These are phyloP conservation scores for Corythoichthys haematopterus DNA, from an alignment of 2,113 vertebrate genomes.

Conservation along the genomic window DNA sequence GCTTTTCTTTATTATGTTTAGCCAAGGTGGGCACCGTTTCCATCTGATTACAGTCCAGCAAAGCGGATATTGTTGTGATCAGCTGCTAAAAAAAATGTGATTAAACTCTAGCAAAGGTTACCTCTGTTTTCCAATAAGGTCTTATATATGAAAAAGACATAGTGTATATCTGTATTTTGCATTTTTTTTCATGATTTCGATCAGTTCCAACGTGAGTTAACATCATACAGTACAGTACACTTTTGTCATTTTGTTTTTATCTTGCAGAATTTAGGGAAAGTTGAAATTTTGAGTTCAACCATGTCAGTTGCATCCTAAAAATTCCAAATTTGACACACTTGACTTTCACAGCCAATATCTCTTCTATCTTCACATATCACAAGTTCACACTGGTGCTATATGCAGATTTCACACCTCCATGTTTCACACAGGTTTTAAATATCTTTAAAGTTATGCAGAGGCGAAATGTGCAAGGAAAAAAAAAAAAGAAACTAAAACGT, in stretches of 20 bases:
- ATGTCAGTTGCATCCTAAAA: neutral
- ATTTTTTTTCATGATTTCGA: no score
- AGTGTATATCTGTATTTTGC: no score
- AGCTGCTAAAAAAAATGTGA: slow-evolving; percentile 14
- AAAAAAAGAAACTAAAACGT: neutral
- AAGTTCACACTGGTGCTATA: slow-evolving; percentile 1
- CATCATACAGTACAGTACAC: no score
- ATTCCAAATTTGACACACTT: neutral
- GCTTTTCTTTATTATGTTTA: slow-evolving; percentile 41
- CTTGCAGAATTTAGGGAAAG: neutral
- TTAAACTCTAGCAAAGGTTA: neutral
- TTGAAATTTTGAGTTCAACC: neutral
- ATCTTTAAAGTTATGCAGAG: neutral
- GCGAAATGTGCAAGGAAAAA: neutral
- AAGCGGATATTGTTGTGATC: slow-evolving; percentile 32
- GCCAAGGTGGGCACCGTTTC: slow-evolving; percentile 31
- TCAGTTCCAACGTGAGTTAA: no score
- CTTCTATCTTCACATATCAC: neutral
- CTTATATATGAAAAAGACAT: no score
- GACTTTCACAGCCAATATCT: slow-evolving; percentile 3
- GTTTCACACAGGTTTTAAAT: neutral
- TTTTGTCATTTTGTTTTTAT: no score
- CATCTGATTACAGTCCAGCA: slow-evolving; percentile 40
- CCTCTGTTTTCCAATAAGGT: neutral
- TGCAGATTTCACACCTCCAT: neutral